These are phyloP conservation scores for Enteromius unitaeniatus DNA, from an alignment of 2,797 vertebrate species.

Conservation along the genomic window DNA sequence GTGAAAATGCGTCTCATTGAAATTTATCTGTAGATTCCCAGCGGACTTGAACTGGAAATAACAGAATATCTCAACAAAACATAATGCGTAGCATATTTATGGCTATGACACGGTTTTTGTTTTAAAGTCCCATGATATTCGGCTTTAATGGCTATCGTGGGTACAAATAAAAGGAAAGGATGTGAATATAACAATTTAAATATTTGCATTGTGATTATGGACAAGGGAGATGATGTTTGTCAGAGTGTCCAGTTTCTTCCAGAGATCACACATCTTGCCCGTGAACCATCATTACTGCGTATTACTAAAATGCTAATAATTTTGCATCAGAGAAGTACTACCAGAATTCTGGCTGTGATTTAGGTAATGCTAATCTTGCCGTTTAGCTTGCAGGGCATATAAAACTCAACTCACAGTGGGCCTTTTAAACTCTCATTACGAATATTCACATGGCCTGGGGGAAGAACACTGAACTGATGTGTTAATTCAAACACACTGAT, in stretches of 20 bases:
- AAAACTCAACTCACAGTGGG: slow-evolving; percentile 54
- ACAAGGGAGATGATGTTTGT: background rate
- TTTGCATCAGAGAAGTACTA: slow-evolving; percentile 10
- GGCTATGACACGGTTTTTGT: slow-evolving; percentile 17
- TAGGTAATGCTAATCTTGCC: slow-evolving; percentile 46
- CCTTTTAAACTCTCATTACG: slow-evolving; percentile 63
- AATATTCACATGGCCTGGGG: slow-evolving; percentile 53
- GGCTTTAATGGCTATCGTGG: background rate
- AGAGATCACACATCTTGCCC: background rate
- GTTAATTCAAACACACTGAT: slow-evolving; percentile 48
- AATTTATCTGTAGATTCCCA: slow-evolving; percentile 25
- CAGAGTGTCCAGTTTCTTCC: slow-evolving; percentile 18
- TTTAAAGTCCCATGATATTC: slow-evolving; percentile 17
- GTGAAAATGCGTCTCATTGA: slow-evolving; percentile 20
- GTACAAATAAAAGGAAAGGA: background rate
- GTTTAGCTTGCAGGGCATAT: slow-evolving; percentile 42
- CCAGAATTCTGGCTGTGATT: slow-evolving; percentile 34
- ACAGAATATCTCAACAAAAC: slow-evolving; percentile 20
- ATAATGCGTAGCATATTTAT: background rate
- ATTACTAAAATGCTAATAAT: slow-evolving; percentile 19
- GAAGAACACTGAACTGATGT: slow-evolving; percentile 50
- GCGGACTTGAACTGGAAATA: slow-evolving; percentile 13
- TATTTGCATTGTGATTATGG: background rate
- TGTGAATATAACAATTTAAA: background rate
- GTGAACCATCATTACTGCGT: background rate